Base-by-base conservation (phyloP, 2,797 vertebrate species). In the Esox masquinongy region DNA sequence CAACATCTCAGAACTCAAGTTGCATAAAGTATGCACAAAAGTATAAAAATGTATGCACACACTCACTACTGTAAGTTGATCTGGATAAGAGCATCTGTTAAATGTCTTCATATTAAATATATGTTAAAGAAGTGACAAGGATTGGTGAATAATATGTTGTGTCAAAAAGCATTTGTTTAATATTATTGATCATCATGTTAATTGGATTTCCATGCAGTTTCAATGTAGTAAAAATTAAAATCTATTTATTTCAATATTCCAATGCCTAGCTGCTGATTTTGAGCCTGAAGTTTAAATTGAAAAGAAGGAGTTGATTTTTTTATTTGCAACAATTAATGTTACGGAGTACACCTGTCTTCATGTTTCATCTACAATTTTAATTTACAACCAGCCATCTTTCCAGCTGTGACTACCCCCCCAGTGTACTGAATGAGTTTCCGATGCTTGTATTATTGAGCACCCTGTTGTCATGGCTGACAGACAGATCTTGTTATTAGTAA, bases 401-500 rank as follows among this genome's bases (percentile, higher is more conserved):
- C 5, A 34, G 39, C 29, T 36, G 68, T 61, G 50, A 83, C 88
- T 80, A 88, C 15, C 47, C 61, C 87, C 17, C 51, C 70, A 53
- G 88, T 80, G 74, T 50, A 16, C 69, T 81, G 82, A 63, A 47
- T 68, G 80, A 78, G 85, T 89, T 90, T 82, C 73, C 87, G 36
- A 80, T 78, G 82, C 70, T 78, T 69, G 85, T 73, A 87, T 88
- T 88, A 91, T 90, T 90, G 85, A 90, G 83, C 77, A 74, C 73
- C 72, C 72, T 83, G 87, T 84, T 86, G 87, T 87, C 81, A 72
- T 17, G 74, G 84, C 83, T 89, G 86, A 87, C 87, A 91, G 87
- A 88, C 88, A 90, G 72, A 91, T 89, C 84, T 89, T 86, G 87
- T 90, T 76, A 92, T 92, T 87, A 81, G 86, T 90, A 93, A 93